Evolutionary conservation across 2,113 vertebrate genomes (phyloP), one percentile per base, ranked within the genome.

Genomic region (Scytalopus superciliaris): DNA sequence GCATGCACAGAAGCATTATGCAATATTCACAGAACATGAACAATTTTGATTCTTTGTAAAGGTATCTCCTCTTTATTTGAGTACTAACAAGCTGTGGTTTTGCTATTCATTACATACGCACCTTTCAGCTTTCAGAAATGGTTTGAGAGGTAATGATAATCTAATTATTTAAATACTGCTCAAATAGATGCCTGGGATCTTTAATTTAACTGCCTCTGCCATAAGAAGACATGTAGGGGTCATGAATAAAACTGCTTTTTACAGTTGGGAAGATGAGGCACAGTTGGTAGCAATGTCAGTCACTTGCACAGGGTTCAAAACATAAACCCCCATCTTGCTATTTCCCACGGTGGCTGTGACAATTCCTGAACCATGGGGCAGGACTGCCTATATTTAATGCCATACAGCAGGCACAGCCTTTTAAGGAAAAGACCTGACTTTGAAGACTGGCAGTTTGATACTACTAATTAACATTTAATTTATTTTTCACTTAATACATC

Each of bases 31-130:
- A 76, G 55, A 90, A 79, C 42, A 67, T 66, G 53, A 70, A 84
- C 87, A 79, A 93, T 85, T 74, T 90, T 37, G 27, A 50, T 95
- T 82, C 62, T 95, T 90, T 45, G 25, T 33, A 76, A 89, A 87
- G 21, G 19, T 53, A 84, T 55, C 76, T 82, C 53, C 53, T 62
- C 25, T 91, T 88, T 78, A 92, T 82, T 60, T 89, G n/a, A 78
- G 27, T 62, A 72, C 69, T 95, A 93, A 62, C 66, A 91, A 91
- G 55, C 40, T 87, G n/a, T 50, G 55, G 53, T 27, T 76, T 91
- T 14, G 4, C 63, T 80, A 11, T 62, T 79, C 50, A 30, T 87
- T 89, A 68, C 12, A 27, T 35, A 62, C 0, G 1, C 50, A 14
- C 45, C 91, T 85, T 90, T 91, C 45, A 69, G 50, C 55, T 96